phyloP scores from a whole-genome alignment of 2,113 vertebrate species.

The Campylorhamphus procurvoides region DNA sequence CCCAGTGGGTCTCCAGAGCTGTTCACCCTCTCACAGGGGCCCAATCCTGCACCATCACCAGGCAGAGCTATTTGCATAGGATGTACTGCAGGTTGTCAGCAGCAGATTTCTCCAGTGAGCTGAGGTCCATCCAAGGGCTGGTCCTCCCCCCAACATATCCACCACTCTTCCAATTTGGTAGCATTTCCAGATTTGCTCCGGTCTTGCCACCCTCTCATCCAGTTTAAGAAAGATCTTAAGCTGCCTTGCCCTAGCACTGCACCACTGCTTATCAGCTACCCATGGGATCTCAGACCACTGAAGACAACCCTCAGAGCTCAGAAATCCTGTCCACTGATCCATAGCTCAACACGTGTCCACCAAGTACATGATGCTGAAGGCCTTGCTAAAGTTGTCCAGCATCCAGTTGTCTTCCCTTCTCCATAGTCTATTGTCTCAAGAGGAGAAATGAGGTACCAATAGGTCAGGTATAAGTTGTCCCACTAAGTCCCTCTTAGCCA shows the following conservation, averaged over 20 bases:
- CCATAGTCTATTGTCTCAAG: background rate
- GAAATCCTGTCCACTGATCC: background rate
- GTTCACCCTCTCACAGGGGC: background rate
- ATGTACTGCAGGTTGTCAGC: background rate
- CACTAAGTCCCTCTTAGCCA: background rate
- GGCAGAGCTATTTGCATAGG: background rate
- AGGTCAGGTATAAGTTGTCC: background rate
- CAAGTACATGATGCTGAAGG: background rate
- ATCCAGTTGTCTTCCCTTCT: background rate
- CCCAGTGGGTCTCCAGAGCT: background rate
- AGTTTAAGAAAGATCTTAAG: background rate
- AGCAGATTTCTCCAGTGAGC: background rate
- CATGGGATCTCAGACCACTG: background rate
- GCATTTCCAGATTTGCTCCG: background rate
- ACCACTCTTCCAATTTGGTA: rapidly evolving
- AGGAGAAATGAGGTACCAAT: background rate
- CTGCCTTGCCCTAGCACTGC: background rate
- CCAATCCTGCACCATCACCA: background rate
- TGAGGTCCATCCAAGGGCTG: background rate
- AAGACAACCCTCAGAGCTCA: background rate
- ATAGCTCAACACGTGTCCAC: background rate
- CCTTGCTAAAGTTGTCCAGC: background rate
- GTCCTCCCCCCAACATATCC: no score
- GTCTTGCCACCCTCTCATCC: background rate
- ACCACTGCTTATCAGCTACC: background rate